A percentile compares a stretch with the other conserved stretches of the same genome.
These are phyloP conservation scores for Elysia chlorotica DNA, from an alignment of 1,140 invertebrate genomes.

Conservation along the genomic window DNA sequence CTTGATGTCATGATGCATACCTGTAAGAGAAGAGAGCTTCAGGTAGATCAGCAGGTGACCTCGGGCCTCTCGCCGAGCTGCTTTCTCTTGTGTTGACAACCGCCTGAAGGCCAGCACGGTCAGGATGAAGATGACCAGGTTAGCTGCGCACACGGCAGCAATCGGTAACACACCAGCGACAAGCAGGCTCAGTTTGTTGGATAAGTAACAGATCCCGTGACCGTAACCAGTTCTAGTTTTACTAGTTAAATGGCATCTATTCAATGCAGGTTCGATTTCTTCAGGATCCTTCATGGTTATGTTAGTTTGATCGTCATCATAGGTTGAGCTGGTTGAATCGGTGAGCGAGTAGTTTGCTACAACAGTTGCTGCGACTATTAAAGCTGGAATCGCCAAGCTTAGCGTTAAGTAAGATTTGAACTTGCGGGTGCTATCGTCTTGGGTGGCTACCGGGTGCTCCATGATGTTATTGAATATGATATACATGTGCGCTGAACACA, in stretches of 20 bases:
- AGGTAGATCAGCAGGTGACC: background rate
- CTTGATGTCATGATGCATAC: background rate
- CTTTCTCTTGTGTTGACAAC: background rate
- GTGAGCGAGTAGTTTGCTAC: no score
- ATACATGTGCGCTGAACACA: background rate
- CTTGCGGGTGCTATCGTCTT: background rate
- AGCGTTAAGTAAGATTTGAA: background rate
- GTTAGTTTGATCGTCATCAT: background rate
- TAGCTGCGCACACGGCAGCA: background rate
- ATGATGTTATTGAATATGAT: background rate
- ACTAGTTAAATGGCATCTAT: no score
- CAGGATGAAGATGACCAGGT: background rate
- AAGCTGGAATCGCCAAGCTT: background rate
- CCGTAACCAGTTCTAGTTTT: no score
- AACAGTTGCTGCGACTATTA: no score
- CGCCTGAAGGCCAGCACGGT: background rate
- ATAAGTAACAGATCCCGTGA: conserved; percentile 11
- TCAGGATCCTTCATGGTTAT: background rate
- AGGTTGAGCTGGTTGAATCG: background rate
- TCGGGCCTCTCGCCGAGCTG: background rate
- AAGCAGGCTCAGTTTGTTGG: conserved; percentile 8
- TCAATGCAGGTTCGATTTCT: no score
- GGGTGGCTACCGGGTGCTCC: background rate
- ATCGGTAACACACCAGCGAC: conserved; percentile 12
- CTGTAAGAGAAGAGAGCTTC: background rate